phyloP scores from a whole-genome alignment of 2,113 vertebrate genomes.

The Cepphus grylle region DNA sequence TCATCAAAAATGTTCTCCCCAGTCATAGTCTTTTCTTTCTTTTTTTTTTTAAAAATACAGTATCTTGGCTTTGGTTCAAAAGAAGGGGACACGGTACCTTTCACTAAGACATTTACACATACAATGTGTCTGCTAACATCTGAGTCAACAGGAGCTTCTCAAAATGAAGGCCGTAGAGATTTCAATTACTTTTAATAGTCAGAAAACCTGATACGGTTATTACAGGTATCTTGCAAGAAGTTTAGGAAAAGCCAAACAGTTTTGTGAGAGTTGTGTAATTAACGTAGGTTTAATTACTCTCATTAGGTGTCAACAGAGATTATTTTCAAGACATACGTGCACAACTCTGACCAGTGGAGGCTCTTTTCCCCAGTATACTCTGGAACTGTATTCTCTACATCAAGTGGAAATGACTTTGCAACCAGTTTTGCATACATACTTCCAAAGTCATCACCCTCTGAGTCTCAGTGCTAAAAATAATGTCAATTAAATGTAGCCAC shows the following conservation, averaged over 20 bases:
- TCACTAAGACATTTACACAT: neutral
- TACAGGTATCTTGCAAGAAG: neutral
- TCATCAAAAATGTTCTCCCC: neutral
- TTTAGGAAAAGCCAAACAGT: neutral
- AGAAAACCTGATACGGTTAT: neutral
- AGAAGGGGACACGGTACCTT: neutral
- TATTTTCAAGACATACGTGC: neutral
- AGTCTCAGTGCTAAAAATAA: neutral
- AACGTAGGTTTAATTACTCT: neutral
- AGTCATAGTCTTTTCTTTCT: rapidly evolving
- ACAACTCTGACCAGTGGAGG: neutral
- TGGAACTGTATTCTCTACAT: neutral
- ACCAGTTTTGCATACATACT: neutral
- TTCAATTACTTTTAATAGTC: neutral
- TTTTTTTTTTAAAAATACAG: too few species aligned
- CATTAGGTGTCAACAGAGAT: neutral
- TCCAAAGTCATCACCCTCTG: neutral
- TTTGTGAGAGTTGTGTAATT: neutral
- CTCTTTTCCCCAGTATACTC: neutral
- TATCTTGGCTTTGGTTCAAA: neutral
- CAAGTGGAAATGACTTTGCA: neutral
- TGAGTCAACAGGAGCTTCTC: neutral
- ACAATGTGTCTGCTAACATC: neutral
- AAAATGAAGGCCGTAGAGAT: neutral
- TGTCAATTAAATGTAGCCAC: neutral